Evolutionary conservation across 2,113 vertebrate genomes (phyloP).

Genomic region (Shinisaurus crocodilurus): DNA sequence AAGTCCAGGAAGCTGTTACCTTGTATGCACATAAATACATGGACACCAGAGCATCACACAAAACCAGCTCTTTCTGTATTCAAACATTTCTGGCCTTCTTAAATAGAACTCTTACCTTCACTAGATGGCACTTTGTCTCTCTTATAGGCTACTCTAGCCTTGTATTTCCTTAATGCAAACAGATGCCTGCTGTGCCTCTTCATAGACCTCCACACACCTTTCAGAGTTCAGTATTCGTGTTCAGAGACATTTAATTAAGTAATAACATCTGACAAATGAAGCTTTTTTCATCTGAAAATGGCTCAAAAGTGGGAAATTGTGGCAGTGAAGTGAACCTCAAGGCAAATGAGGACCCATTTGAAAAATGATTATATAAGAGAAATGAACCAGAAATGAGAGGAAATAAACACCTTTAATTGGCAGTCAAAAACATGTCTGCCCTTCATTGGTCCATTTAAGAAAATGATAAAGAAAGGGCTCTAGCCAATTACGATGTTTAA

Average conservation of each 20-base stretch:
- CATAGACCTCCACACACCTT: neutral
- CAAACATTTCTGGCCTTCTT: constrained; percentile 7
- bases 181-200: neutral
- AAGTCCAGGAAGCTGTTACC: neutral
- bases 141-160: neutral
- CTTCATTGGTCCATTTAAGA: neutral
- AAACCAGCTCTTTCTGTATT: neutral
- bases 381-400: neutral
- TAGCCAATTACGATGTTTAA: neutral
- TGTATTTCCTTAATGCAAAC: constrained; percentile 28
- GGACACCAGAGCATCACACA: neutral
- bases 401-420: neutral
- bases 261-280: constrained; percentile 18
- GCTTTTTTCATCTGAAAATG: constrained; percentile 2
- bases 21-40: neutral
- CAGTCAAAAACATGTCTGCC: neutral
- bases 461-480: neutral
- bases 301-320: neutral
- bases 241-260: constrained; percentile 35
- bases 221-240: constrained; percentile 27
- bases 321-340: neutral
- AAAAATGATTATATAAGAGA: constrained; percentile 13
- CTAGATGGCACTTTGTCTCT: constrained; percentile 57
- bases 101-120: constrained; percentile 30
- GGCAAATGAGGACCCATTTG: neutral